A percentile compares a stretch with the other conserved stretches of the same genome.
Evolutionary conservation across 2,797 vertebrate genomes (phyloP).

Genomic region (Leptodactylus fallax): DNA sequence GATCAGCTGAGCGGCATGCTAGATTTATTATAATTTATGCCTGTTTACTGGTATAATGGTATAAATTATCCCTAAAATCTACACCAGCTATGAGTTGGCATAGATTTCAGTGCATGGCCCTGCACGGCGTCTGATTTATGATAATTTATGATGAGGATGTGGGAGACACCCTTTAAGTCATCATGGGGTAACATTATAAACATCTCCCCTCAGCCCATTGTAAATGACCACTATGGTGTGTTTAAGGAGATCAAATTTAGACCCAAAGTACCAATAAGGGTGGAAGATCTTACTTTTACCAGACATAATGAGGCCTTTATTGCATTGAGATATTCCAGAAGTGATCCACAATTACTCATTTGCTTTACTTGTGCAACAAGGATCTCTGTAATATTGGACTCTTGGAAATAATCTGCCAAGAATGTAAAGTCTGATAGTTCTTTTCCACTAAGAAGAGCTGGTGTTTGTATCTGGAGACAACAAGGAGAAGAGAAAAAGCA

Average conservation of each 20-base stretch:
- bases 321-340: conserved; percentile 37
- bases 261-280: background rate
- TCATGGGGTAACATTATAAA: background rate
- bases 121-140: too few species aligned
- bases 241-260: background rate
- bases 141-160: too few species aligned
- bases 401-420: conserved; percentile 38
- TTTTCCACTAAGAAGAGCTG: background rate
- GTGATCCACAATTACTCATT: background rate
- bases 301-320: conserved; percentile 23
- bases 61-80: too few species aligned
- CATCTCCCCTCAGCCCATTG: too few species aligned
- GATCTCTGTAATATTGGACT: background rate
- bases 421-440: conserved; percentile 48
- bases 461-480: conserved; percentile 33
- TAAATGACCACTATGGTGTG: too few species aligned
- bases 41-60: too few species aligned
- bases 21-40: too few species aligned
- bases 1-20: too few species aligned
- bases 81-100: too few species aligned
- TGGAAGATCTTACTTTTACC: conserved; percentile 11
- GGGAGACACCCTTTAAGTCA: too few species aligned
- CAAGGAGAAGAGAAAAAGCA: background rate
- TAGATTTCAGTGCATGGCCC: too few species aligned
- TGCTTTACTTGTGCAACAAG: conserved; percentile 22